A percentile compares a stretch with the other conserved stretches of the same genome.
Conservation (phyloP, 1,140 invertebrate genomes). For the Stenopsyche tienmushanensis region DNA sequence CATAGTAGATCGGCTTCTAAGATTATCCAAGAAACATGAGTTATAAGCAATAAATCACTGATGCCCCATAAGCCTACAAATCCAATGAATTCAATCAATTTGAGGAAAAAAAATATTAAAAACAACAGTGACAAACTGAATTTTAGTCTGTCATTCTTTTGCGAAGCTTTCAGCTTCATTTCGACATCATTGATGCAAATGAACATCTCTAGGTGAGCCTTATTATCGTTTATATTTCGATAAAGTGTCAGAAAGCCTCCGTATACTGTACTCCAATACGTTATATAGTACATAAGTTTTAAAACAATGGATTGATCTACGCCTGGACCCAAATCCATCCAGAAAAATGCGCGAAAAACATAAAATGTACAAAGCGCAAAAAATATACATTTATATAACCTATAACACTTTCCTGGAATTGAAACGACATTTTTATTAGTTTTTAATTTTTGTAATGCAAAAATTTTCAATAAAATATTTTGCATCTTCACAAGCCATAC, state of each 20-base stretch:
- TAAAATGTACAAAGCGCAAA: too few relatives aligned
- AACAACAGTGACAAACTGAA: not conserved
- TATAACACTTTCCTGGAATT: too few relatives aligned
- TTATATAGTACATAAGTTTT: not conserved
- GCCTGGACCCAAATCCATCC: too few relatives aligned
- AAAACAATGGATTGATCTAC: not conserved
- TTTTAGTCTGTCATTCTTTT: not conserved
- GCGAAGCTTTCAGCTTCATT: not conserved
- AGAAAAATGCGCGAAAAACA: too few relatives aligned
- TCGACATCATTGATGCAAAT: not conserved
- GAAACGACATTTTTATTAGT: too few relatives aligned
- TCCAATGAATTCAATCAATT: not conserved
- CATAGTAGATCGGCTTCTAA: not conserved
- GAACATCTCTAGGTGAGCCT: not conserved
- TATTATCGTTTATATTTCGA: not conserved
- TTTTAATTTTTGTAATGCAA: too few relatives aligned
- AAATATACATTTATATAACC: too few relatives aligned
- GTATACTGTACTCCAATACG: not conserved
- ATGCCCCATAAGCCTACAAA: not conserved
- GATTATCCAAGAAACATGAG: not conserved
- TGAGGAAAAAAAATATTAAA: not conserved
- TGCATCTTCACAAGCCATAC: too few relatives aligned
- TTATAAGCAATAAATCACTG: not conserved
- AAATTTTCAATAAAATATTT: too few relatives aligned
- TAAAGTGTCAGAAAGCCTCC: not conserved